Evolutionary conservation across 1,140 invertebrate genomes (phyloP).

Genomic region (Leptonema lineaticorne): DNA sequence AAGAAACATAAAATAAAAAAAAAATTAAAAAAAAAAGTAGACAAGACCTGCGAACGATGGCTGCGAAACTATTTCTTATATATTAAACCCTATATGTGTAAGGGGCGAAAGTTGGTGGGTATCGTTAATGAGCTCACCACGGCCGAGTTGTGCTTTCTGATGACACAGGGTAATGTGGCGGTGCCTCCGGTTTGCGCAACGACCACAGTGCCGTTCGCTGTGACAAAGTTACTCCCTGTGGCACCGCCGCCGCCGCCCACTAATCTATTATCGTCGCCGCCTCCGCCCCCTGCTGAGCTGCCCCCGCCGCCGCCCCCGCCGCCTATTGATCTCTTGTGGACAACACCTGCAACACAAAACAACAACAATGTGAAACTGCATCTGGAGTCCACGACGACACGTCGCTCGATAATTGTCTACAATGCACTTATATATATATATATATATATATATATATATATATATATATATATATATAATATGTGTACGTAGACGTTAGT

Average conservation of each 20-base stretch:
- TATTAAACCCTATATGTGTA: too few relatives aligned
- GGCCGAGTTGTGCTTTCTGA: slow-evolving; percentile 67
- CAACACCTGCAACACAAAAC: slow-evolving; percentile 30
- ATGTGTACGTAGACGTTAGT: not conserved
- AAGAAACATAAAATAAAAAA: too few relatives aligned
- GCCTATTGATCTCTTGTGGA: slow-evolving; percentile 35
- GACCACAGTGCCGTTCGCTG: slow-evolving; percentile 62
- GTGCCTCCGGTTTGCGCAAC: slow-evolving; percentile 72
- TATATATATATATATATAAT: not conserved
- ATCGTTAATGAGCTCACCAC: slow-evolving; percentile 60
- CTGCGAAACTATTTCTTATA: too few relatives aligned
- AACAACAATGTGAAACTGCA: not conserved
- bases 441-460: not conserved
- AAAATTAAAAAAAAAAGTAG: too few relatives aligned
- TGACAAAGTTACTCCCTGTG: slow-evolving; percentile 48
- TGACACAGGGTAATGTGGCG: slow-evolving; percentile 69
- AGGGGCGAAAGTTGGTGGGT: not conserved
- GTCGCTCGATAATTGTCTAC: not conserved
- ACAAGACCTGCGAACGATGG: too few relatives aligned
- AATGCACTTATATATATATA: not conserved
- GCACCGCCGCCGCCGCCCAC: slow-evolving; percentile 1
- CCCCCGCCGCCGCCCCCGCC: not conserved
- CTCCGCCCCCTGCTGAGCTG: not conserved
- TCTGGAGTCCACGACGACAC: not conserved
- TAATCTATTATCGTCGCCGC: slow-evolving; percentile 14